Evolutionary conservation across 2,888 invertebrate genomes (phyloP).

Genomic region (Venustoraphidia nigricollis): DNA sequence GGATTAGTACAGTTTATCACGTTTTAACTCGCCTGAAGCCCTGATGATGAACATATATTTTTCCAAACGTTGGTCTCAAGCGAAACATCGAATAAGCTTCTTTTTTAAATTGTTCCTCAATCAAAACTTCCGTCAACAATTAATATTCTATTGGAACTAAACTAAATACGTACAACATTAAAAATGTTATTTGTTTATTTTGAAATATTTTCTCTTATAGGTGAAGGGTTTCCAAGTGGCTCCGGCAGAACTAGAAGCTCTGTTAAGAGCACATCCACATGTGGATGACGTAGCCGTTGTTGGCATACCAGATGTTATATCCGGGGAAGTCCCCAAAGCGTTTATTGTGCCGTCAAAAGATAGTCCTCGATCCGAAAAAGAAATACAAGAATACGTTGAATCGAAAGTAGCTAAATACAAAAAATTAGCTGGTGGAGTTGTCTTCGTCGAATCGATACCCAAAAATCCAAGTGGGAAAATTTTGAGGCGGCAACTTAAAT

Average conservation of each 20-base stretch:
- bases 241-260: slow-evolving; percentile 73
- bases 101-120: no score
- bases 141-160: no score
- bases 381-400: slow-evolving; percentile 37
- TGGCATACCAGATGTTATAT: slow-evolving; percentile 48
- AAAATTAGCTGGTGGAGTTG: slow-evolving; percentile 48
- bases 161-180: no score
- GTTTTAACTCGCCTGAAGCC: no score
- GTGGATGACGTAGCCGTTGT: slow-evolving; percentile 72
- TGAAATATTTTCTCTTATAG: not conserved
- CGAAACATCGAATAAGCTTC: no score
- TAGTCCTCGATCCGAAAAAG: slow-evolving; percentile 13
- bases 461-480: slow-evolving; percentile 69
- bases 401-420: slow-evolving; percentile 63
- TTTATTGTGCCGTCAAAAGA: slow-evolving; percentile 44
- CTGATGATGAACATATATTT: no score
- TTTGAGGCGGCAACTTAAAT: slow-evolving; percentile 40
- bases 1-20: no score
- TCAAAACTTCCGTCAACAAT: no score
- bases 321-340: slow-evolving; percentile 64
- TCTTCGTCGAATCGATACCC: slow-evolving; percentile 52
- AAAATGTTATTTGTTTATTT: no score
- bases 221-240: slow-evolving; percentile 57
- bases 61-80: no score
- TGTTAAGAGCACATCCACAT: slow-evolving; percentile 53